Conservation (phyloP, 2,888 invertebrate genomes). For the Meta bourneti region DNA sequence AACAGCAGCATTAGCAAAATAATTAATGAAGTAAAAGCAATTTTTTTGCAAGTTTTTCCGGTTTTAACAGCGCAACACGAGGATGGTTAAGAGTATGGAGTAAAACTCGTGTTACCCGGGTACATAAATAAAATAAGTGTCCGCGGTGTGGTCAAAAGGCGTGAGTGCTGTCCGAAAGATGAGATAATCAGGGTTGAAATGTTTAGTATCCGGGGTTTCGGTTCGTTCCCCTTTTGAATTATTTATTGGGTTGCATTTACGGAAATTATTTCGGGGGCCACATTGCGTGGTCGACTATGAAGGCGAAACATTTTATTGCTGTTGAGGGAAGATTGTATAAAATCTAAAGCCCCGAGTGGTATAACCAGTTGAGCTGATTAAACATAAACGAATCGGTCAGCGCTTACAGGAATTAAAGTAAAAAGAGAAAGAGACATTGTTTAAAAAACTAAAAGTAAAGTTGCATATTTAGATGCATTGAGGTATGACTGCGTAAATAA, state of each 20-base stretch:
- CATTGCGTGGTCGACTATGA: background rate
- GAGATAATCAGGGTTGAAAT: background rate
- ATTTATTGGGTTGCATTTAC: background rate
- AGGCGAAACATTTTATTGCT: background rate
- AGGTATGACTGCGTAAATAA: no score
- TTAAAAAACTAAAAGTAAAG: no score
- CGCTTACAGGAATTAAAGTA: no score
- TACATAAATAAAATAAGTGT: slow-evolving; percentile 1
- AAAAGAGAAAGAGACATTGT: no score
- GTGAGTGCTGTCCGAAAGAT: background rate
- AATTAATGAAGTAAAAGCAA: slow-evolving; percentile 69
- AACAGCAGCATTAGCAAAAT: slow-evolving; percentile 64
- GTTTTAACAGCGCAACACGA: slow-evolving; percentile 35
- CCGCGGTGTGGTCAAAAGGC: background rate
- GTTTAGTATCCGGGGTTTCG: background rate
- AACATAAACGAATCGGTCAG: background rate
- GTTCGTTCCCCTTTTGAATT: background rate
- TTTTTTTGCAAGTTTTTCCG: slow-evolving; percentile 49
- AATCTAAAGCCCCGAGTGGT: background rate
- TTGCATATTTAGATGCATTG: no score
- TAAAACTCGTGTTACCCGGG: background rate
- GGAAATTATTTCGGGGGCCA: background rate
- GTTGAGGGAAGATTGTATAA: background rate
- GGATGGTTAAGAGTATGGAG: slow-evolving; percentile 16
- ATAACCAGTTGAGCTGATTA: background rate